A percentile compares a stretch with the other conserved stretches of the same genome.
Conservation (phyloP, 30 jellyfish, hydroid and myxozoan genomes). For the Aurelia sp. region DNA sequence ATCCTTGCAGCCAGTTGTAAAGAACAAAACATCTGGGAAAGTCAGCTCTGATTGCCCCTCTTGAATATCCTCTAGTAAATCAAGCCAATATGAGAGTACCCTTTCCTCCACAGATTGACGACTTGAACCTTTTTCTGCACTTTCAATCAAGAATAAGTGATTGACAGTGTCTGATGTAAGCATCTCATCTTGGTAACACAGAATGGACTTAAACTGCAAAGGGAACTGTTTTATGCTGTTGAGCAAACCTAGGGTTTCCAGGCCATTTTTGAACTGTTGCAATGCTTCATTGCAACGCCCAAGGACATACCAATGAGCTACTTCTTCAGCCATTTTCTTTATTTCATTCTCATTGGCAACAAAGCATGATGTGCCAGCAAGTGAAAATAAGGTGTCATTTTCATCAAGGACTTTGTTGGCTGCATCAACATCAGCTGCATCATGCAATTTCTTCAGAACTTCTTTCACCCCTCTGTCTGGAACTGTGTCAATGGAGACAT, state of each 20-base stretch:
- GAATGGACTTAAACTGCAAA: conserved; percentile 25
- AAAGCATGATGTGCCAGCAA: conserved; percentile 30
- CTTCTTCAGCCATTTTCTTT: conserved; percentile 21
- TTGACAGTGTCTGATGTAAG: conserved; percentile 27
- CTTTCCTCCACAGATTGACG: conserved; percentile 9
- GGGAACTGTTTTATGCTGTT: conserved; percentile 8
- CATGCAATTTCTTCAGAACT: not conserved
- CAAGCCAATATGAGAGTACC: conserved; percentile 25
- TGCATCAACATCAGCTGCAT: conserved; percentile 35
- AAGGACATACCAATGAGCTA: conserved; percentile 36
- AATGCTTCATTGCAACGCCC: conserved; percentile 28
- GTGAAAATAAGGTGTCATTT: conserved; percentile 19
- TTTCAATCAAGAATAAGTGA: conserved; percentile 21
- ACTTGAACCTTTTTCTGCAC: conserved; percentile 25
- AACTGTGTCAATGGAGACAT: no score
- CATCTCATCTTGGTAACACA: conserved; percentile 23
- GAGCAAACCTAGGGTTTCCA: conserved; percentile 17
- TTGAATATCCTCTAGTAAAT: conserved; percentile 22
- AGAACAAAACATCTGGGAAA: not conserved
- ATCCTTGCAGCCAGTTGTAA: conserved; percentile 17
- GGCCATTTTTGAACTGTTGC: conserved; percentile 22
- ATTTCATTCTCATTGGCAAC: conserved; percentile 20
- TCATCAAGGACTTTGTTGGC: conserved; percentile 28
- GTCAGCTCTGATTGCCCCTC: no score
- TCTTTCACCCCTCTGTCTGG: no score